phyloP scores from a whole-genome alignment of 2,888 invertebrate species.

The Acleris literana region DNA sequence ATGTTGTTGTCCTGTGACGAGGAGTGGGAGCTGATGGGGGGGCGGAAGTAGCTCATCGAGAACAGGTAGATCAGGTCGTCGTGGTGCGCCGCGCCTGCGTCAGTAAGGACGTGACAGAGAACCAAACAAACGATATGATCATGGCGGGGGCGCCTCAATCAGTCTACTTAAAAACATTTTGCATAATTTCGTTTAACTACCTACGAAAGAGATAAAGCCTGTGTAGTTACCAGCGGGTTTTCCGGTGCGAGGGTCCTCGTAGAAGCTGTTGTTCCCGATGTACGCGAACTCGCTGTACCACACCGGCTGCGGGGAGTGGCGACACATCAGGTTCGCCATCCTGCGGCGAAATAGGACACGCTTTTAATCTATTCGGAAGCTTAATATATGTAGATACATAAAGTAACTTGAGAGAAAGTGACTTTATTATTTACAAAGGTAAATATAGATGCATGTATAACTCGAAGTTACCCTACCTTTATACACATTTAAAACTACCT shows the following conservation, averaged over 20 bases:
- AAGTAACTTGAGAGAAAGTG: too few relatives aligned
- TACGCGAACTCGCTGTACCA: constrained; percentile 86
- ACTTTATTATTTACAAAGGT: too few relatives aligned
- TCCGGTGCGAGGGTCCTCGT: constrained; percentile 78
- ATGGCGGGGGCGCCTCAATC: too few relatives aligned
- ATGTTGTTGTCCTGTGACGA: constrained; percentile 58
- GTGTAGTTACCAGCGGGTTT: constrained; percentile 68
- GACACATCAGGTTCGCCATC: constrained; percentile 83
- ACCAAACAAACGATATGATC: neutral
- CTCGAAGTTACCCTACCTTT: too few relatives aligned
- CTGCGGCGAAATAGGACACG: constrained; percentile 46
- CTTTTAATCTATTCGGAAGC: too few relatives aligned
- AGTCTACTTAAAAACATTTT: too few relatives aligned
- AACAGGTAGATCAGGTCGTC: constrained; percentile 81
- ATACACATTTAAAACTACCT: too few relatives aligned
- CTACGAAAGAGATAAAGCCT: too few relatives aligned
- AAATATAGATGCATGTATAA: too few relatives aligned
- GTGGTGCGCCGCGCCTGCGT: constrained; percentile 67
- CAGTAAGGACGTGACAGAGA: neutral
- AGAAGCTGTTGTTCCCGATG: constrained; percentile 84
- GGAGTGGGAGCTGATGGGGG: constrained; percentile 50
- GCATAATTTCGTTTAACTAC: too few relatives aligned
- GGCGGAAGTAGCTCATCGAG: constrained; percentile 63
- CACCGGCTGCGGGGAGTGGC: constrained; percentile 79
- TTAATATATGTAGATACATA: too few relatives aligned